phyloP scores from a whole-genome alignment of 1,140 invertebrate species.

The Drosophila subobscura region DNA sequence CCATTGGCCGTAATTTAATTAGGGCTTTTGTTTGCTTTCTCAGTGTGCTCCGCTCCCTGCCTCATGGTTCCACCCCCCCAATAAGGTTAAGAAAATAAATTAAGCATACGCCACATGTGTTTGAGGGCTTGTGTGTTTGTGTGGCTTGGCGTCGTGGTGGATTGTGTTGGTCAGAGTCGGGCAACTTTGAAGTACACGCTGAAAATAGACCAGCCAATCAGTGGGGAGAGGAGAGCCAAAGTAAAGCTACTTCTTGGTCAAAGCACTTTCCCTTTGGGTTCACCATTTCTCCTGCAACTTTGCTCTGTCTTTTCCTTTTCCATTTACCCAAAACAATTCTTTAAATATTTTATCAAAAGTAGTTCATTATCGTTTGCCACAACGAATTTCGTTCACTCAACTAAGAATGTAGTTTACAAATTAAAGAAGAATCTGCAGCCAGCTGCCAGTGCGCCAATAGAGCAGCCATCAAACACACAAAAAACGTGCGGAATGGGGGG shows the following conservation, averaged over 20 bases:
- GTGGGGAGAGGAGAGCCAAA: no score
- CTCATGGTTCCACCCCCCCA: background rate
- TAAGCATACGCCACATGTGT: slow-evolving; percentile 45
- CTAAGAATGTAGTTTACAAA: background rate
- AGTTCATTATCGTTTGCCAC: no score
- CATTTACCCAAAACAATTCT: no score
- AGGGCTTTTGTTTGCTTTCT: slow-evolving; percentile 31
- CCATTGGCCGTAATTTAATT: slow-evolving; percentile 35
- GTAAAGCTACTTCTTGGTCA: no score
- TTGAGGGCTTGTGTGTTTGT: background rate
- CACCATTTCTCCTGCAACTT: no score
- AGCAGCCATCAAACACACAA: slow-evolving; percentile 11
- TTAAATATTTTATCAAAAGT: no score
- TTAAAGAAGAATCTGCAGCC: background rate
- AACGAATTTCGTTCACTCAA: no score
- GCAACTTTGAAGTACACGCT: background rate
- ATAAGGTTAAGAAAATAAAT: slow-evolving; percentile 36
- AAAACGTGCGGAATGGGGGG: no score
- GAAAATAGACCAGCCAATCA: no score
- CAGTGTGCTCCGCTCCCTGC: background rate
- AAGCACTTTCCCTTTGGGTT: no score
- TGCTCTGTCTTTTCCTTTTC: no score
- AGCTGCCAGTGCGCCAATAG: background rate
- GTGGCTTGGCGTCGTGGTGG: no score
- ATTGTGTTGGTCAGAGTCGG: background rate